Conservation (phyloP, 2,113 vertebrate genomes). For the Xerus inauris region DNA sequence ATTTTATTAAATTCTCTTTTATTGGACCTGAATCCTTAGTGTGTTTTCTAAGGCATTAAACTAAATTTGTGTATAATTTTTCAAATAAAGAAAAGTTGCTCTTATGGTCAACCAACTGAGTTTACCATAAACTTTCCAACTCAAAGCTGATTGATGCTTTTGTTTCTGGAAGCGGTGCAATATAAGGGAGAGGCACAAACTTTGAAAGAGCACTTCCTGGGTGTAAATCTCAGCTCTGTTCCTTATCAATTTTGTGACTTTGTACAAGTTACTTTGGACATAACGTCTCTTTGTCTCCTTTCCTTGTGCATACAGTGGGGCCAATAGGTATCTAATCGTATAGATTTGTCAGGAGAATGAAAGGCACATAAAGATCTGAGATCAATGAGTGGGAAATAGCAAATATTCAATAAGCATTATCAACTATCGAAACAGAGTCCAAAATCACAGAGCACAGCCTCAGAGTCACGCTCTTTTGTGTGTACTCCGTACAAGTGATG, state of each 20-base stretch:
- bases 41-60: background rate
- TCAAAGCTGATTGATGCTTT: background rate
- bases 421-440: background rate
- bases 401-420: background rate
- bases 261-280: background rate
- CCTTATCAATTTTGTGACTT: background rate
- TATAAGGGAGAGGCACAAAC: background rate
- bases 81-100: background rate
- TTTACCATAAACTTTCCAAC: background rate
- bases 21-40: background rate
- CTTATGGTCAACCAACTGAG: background rate
- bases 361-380: background rate
- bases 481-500: background rate
- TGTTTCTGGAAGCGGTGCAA: background rate
- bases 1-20: slow-evolving; percentile 14
- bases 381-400: background rate
- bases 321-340: background rate
- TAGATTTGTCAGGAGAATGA: background rate
- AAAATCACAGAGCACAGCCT: background rate
- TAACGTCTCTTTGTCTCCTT: background rate
- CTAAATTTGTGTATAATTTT: background rate
- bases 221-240: background rate
- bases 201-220: background rate
- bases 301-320: background rate
- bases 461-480: background rate